Evolutionary conservation across 2,113 vertebrate species (phyloP).

Genomic region (Telmatochromis sp.): DNA sequence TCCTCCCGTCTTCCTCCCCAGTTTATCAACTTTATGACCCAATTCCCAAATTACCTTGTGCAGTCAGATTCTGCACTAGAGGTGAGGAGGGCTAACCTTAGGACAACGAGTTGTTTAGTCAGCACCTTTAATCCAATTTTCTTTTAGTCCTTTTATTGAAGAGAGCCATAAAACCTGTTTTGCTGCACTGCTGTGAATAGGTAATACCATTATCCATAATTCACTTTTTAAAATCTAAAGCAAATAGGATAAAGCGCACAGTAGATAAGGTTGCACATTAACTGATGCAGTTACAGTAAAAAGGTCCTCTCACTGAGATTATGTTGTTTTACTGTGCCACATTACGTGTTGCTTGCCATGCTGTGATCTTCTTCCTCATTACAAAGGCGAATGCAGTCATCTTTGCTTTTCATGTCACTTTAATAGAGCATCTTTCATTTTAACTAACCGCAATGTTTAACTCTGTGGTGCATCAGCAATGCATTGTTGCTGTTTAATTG

Average conservation of each 20-base stretch:
- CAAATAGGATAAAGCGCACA: neutral
- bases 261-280: slow-evolving; percentile 20
- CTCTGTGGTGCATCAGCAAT: neutral
- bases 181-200: slow-evolving; percentile 27
- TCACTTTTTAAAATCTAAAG: slow-evolving; percentile 15
- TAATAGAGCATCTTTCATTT: slow-evolving; percentile 14
- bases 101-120: slow-evolving; percentile 45
- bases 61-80: neutral
- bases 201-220: slow-evolving; percentile 36
- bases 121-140: slow-evolving; percentile 49
- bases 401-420: slow-evolving; percentile 33
- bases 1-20: neutral
- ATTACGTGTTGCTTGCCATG: slow-evolving; percentile 26
- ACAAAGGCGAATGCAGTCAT: slow-evolving; percentile 18
- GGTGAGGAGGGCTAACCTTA: slow-evolving; percentile 30
- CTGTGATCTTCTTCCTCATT: slow-evolving; percentile 25
- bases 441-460: slow-evolving; percentile 21
- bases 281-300: slow-evolving; percentile 3
- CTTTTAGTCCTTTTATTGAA: slow-evolving; percentile 29
- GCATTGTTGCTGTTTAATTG: neutral
- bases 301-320: neutral
- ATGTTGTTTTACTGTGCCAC: slow-evolving; percentile 22
- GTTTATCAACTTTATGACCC: slow-evolving; percentile 43
- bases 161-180: slow-evolving; percentile 25
- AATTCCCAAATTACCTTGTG: slow-evolving; percentile 13